Evolutionary conservation across 2,888 invertebrate species (phyloP), one percentile per base, ranked within the genome.

Genomic region (Homarus gammarus): DNA sequence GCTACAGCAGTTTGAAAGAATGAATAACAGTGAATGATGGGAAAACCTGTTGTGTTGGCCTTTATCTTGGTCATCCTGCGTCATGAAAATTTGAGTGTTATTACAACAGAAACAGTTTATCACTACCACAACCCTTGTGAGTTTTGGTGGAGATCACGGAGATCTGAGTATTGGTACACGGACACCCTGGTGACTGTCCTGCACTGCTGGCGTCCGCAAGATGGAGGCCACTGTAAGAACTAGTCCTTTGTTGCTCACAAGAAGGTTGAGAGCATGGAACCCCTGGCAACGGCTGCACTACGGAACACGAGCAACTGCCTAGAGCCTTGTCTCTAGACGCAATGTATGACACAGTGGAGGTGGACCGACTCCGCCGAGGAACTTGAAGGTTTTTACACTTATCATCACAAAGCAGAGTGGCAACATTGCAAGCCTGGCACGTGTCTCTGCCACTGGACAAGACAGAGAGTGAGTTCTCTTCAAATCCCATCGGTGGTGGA

Each of bases 51-150:
- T n/a, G n/a, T 12, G 44, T 12, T 44, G 5, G 6, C 44, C 5
- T 44, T 12, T 44, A 5, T 44, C 44, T 44, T 12, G 12, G 44
- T 44, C 44, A 44, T 44, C 44, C 12, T 44, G 64, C 36, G 61
- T 64, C 31, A 22, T 36, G 38, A 61, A 56, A 36, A 44, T 12
- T 5, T 81, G 40, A 75, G 31, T 40, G 12, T 36, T 73, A 73
- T 84, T 68, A 84, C 38, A 84, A 73, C 3, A 84, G 56, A 56
- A 51, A 84, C 51, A 84, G 84, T 36, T 84, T 73, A 27, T 56
- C 73, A n/a, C 56, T 84, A 38, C 56, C 27, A 51, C 33, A n/a
- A n/a, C 33, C 72, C n/a, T 38, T 64, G 51, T 31, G 49, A n/a
- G 10, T 33, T 38, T 73, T 84, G 27, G 36, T 84, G 64, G 56